A percentile compares a stretch with the other conserved stretches of the same genome.
Conservation (phyloP, 2,797 vertebrate species). For the Anabas testudineus region DNA sequence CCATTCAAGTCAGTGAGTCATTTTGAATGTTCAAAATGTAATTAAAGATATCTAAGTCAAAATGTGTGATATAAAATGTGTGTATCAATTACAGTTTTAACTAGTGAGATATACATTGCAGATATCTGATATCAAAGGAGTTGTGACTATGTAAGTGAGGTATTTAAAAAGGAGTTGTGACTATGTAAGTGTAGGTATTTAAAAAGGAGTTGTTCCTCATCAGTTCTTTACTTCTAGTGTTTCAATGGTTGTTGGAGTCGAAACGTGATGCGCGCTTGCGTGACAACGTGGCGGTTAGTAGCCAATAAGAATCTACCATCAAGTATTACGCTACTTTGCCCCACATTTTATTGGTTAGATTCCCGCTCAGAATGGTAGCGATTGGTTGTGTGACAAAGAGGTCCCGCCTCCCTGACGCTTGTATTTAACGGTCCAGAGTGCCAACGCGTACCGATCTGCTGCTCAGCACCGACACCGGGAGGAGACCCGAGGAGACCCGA, state of each 20-base stretch:
- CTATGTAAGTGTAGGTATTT: too few species aligned
- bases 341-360: constrained; percentile 71
- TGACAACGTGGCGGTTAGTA: constrained; percentile 89
- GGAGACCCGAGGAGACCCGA: background rate
- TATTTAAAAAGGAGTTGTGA: too few species aligned
- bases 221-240: too few species aligned
- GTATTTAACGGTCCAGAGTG: constrained; percentile 74
- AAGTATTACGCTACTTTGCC: background rate
- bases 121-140: too few species aligned
- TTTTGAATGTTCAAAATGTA: too few species aligned
- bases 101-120: too few species aligned
- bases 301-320: constrained; percentile 71
- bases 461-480: background rate
- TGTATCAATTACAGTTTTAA: too few species aligned
- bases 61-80: too few species aligned
- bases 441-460: constrained; percentile 64
- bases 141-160: too few species aligned
- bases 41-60: too few species aligned
- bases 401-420: constrained; percentile 43
- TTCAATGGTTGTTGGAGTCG: background rate
- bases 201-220: too few species aligned
- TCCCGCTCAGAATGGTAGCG: background rate
- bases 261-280: constrained; percentile 26
- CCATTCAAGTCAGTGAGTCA: too few species aligned
- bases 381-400: constrained; percentile 39